Percentiles rank a stretch among this genome's conserved stretches.
Evolutionary conservation across 1,140 invertebrate genomes (phyloP).

Genomic region (Mizuhopecten yessoensis): DNA sequence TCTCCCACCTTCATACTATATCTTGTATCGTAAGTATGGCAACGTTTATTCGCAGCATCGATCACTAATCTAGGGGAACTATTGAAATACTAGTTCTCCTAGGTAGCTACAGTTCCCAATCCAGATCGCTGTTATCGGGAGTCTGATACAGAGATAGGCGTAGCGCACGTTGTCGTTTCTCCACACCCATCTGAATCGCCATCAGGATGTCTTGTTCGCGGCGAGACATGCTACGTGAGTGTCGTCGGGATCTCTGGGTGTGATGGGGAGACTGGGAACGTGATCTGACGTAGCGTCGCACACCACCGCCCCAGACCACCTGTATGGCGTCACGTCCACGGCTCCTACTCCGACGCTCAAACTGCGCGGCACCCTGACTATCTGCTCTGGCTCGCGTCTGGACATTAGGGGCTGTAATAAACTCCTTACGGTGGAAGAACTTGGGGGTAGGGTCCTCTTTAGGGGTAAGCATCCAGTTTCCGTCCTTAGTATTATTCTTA

Average conservation of each 20-base stretch:
- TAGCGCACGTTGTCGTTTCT: conserved; percentile 68
- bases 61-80: not conserved
- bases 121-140: conserved; percentile 60
- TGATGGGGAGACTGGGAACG: conserved; percentile 66
- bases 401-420: conserved; percentile 50
- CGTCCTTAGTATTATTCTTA: not conserved
- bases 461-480: conserved; percentile 50
- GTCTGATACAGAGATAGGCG: conserved; percentile 69
- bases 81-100: too few relatives aligned
- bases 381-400: not conserved
- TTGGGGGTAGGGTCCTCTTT: conserved; percentile 46
- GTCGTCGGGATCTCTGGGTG: not conserved
- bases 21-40: not conserved
- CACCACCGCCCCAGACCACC: conserved; percentile 42
- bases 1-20: not conserved
- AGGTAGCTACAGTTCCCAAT: conserved; percentile 66
- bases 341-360: conserved; percentile 55
- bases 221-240: conserved; percentile 50
- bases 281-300: conserved; percentile 55
- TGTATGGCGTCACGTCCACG: conserved; percentile 42
- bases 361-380: conserved; percentile 43
- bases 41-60: not conserved
- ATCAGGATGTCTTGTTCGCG: conserved; percentile 61
- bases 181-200: conserved; percentile 68
- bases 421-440: conserved; percentile 46